Evolutionary conservation across 2,797 vertebrate species (phyloP).

Genomic region (Neoniphon sammara): DNA sequence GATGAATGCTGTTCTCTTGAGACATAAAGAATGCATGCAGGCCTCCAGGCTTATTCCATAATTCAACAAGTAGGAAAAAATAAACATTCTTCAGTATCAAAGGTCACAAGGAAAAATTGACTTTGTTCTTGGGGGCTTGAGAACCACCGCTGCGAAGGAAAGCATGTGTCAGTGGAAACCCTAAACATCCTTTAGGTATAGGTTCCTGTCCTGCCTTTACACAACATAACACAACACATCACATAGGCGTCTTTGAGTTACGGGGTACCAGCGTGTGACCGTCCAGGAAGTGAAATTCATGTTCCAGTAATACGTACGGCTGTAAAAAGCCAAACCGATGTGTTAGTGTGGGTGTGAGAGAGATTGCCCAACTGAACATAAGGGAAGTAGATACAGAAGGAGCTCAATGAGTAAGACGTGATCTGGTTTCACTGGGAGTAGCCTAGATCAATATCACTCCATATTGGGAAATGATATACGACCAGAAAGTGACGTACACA

Average conservation of each 20-base stretch:
- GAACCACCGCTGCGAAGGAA: background rate
- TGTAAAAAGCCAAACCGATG: background rate
- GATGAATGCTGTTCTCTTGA: background rate
- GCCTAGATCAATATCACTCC: background rate
- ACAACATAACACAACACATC: background rate
- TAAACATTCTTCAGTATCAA: too few species aligned
- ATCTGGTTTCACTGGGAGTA: slow-evolving; percentile 5
- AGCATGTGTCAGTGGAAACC: background rate
- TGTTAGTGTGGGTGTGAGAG: slow-evolving; percentile 26
- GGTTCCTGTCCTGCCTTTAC: background rate
- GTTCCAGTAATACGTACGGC: slow-evolving; percentile 30
- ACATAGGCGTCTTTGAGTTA: background rate
- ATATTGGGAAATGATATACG: slow-evolving; percentile 10
- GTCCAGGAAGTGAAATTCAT: slow-evolving; percentile 35
- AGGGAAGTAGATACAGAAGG: slow-evolving; percentile 37
- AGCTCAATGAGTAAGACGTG: background rate
- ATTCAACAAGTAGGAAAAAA: too few species aligned
- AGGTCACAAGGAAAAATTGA: too few species aligned
- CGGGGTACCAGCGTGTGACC: background rate
- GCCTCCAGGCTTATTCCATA: too few species aligned
- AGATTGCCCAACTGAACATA: slow-evolving; percentile 23
- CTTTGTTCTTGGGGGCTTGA: background rate
- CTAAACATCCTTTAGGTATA: background rate
- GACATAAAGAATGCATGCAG: background rate
- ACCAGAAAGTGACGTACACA: background rate